Evolutionary conservation across 2,888 invertebrate genomes (phyloP), one percentile per base, ranked within the genome.

Genomic region (Zelleria hepariella): DNA sequence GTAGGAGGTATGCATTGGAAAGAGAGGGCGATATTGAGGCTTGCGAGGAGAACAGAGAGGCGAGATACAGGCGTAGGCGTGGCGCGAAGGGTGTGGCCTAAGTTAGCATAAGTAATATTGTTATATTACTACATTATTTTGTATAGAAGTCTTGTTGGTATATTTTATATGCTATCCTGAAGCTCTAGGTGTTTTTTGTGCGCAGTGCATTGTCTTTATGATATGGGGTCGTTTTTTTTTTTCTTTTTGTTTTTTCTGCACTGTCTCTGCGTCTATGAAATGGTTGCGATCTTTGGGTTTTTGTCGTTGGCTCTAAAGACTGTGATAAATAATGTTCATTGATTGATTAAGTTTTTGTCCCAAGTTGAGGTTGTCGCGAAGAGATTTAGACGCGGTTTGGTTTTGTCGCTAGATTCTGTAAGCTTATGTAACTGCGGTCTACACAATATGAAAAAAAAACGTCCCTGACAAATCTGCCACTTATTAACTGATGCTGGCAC

Each of bases 81-180:
- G 77, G 62, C 62, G 1, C 25, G 20, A 68, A 62, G 67, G 87
- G 81, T 68, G 83, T 73, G 80, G 82, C 69, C 61, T 75, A 78
- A 79, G 79, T 85, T 85, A 76, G 82, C 84, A 81, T 83, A 82
- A 83, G 73, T 74, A 74, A 75, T 72, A 72, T 69, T 15, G 64
- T 64, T 57, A 48, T 57, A 20, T 26, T 47, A 57, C 62, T 62
- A 63, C 64, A 66, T 66, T 65, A 67, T 68, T 65, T 65, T 65
- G 68, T 69, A 67, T 67, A 67, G 59, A 42, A 42, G 32, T 42
- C 20, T 62, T 64, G 63, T 62, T 66, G 69, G 70, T 68, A 80
- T 86, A 80, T 80, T 78, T 83, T 82, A 80, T 78, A 71, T 71
- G 67, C 47, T 23, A 69, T 71, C 67, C 68, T 42, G 32, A 42